A percentile compares a stretch with the other conserved stretches of the same genome.
These are phyloP conservation scores for Eospalax fontanierii DNA, from an alignment of 2,797 vertebrate genomes.

Conservation along the genomic window DNA sequence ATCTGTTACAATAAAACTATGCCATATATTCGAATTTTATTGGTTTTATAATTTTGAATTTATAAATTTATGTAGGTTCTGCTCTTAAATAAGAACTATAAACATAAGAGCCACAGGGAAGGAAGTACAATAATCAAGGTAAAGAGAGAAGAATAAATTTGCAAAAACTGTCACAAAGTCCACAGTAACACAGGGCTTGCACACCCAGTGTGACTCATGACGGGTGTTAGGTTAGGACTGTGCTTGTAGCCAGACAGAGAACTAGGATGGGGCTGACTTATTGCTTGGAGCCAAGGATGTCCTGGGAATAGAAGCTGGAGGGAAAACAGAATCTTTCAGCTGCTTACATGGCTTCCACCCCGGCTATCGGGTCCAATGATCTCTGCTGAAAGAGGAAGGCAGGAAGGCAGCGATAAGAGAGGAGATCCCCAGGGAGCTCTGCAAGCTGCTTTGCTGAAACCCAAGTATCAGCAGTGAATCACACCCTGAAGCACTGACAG, in stretches of 20 bases:
- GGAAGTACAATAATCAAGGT: conserved; percentile 19
- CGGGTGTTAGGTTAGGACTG: neutral
- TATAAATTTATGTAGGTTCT: conserved; percentile 49
- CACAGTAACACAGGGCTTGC: neutral
- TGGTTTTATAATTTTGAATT: conserved; percentile 47
- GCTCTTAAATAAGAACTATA: conserved; percentile 30
- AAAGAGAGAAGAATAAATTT: conserved; percentile 26
- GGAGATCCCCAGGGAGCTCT: conserved; percentile 39
- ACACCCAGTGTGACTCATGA: neutral
- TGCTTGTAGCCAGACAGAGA: neutral
- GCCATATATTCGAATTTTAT: conserved; percentile 2
- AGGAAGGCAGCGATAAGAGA: conserved; percentile 8
- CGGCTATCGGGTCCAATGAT: conserved; percentile 33
- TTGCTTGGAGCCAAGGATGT: neutral
- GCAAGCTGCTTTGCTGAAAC: conserved; percentile 59
- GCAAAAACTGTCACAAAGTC: neutral
- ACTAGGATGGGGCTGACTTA: neutral
- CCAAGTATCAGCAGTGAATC: conserved; percentile 12
- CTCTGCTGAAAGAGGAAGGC: conserved; percentile 58
- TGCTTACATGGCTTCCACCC: neutral
- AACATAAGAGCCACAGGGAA: neutral
- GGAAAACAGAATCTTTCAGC: conserved; percentile 31
- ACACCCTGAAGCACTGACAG: neutral
- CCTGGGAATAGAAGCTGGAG: neutral
- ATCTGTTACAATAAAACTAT: conserved; percentile 29